Evolutionary conservation across 2,888 invertebrate species (phyloP), one percentile per base, ranked within the genome.

Genomic region (Athripsodes cinereus): DNA sequence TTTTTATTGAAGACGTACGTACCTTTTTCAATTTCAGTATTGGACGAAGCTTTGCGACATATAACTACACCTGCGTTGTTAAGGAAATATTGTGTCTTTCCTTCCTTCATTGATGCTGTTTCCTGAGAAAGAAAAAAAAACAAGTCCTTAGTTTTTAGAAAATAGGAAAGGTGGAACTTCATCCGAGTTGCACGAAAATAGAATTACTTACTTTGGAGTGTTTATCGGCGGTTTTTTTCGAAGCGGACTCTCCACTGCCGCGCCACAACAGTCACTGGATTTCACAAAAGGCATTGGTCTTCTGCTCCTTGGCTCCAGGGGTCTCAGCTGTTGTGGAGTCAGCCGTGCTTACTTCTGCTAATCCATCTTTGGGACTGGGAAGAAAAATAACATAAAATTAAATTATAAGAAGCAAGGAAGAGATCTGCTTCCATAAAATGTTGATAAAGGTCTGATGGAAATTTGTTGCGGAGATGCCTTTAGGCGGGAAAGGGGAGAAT

Each of bases 241-340:
- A 62, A 50, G 62, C 59, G 59, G 64, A 71, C 72, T 75, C 76
- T 71, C 71, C 75, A 77, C 78, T 76, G 75, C 79, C 78, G 71
- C 76, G 74, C 76, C 78, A 76, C 78, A 76, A 78, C 73, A 76
- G 81, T 81, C 81, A 81, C 81, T 82, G 82, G 67, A 82, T 76
- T 71, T 79, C 77, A 73, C 82, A 82, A 65, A 81, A 81, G 65
- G 74, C 76, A 56, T 63, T 63, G 64, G 79, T 70, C 66, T 77
- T 79, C 64, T 79, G 70, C 68, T 80, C 80, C 68, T 81, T 78
- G 55, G 69, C 69, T 71, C 76, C 76, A 57, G 75, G 73, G 53
- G 75, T 71, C 66, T 77, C 78, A 0, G 76, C 75, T 0, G 75
- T 55, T 16, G 49, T 26, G 5, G 55, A 55, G 10, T 61, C 61